Conservation (phyloP, 2,113 vertebrate species). For the Montifringilla adamsi region DNA sequence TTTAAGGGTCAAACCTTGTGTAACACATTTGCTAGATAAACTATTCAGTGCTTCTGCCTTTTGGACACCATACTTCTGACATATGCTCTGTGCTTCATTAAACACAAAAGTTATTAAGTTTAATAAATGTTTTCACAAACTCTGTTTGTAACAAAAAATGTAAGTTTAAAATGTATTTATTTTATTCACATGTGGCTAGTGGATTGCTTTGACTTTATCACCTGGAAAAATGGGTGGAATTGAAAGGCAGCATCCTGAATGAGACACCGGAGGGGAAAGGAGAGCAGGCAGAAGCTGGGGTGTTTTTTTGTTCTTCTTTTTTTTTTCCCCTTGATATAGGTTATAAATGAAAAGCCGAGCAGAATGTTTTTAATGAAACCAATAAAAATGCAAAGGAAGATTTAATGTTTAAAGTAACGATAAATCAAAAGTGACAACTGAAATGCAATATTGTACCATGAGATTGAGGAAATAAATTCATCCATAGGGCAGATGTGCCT, state of each 20-base stretch:
- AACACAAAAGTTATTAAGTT: conserved; percentile 68
- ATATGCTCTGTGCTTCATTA: conserved; percentile 74
- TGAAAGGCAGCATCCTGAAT: background rate
- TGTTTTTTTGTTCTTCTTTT: background rate
- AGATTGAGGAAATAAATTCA: conserved; percentile 81
- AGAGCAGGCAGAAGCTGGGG: background rate
- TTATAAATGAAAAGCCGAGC: conserved; percentile 72
- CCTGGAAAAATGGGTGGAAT: background rate
- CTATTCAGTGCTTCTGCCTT: conserved; percentile 57
- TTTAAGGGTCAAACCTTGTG: conserved; percentile 75
- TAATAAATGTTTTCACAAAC: conserved; percentile 69
- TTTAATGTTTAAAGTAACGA: conserved; percentile 82
- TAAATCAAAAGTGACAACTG: conserved; percentile 81
- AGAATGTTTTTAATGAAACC: conserved; percentile 81
- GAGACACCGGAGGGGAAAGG: background rate
- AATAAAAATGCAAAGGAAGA: conserved; percentile 82
- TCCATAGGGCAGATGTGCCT: conserved; percentile 71
- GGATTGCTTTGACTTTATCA: background rate
- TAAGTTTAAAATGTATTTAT: conserved; percentile 18
- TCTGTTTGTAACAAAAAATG: conserved; percentile 49
- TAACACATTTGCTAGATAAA: conserved; percentile 73
- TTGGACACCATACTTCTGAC: conserved; percentile 68
- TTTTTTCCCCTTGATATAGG: conserved; percentile 46
- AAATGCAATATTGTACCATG: conserved; percentile 79
- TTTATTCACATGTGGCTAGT: background rate